A percentile compares a stretch with the other conserved stretches of the same genome.
phyloP scores from a whole-genome alignment of 2,888 invertebrate species.

The Melanargia galathea region DNA sequence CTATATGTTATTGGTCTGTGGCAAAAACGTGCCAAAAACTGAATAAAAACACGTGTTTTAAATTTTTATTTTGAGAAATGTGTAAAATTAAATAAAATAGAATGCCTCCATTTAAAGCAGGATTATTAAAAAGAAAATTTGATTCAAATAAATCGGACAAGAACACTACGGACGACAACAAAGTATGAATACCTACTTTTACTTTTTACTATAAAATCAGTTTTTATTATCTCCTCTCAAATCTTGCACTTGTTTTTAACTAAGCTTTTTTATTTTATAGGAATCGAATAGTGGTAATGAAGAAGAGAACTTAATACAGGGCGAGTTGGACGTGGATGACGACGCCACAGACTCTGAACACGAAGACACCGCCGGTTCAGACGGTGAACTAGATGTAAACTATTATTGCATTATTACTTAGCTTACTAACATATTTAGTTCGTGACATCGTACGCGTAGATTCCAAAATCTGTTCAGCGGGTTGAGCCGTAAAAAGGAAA shows the following conservation, averaged over 20 bases:
- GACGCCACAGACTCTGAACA: slow-evolving; percentile 69
- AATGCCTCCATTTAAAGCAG: slow-evolving; percentile 72
- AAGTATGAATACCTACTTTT: slow-evolving; percentile 47
- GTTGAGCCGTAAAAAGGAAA: too few relatives aligned
- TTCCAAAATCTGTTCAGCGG: too few relatives aligned
- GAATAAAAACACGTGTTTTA: slow-evolving; percentile 31
- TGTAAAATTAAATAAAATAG: slow-evolving; percentile 22
- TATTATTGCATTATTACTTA: not conserved
- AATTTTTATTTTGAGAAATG: not conserved
- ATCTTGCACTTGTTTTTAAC: not conserved
- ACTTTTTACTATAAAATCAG: too few relatives aligned
- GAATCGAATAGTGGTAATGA: slow-evolving; percentile 47
- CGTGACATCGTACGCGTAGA: too few relatives aligned
- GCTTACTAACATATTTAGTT: not conserved
- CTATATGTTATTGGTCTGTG: too few relatives aligned
- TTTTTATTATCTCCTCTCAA: too few relatives aligned
- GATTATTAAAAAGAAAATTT: slow-evolving; percentile 67
- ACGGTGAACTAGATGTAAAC: slow-evolving; percentile 73
- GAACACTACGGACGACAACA: slow-evolving; percentile 47
- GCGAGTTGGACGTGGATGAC: slow-evolving; percentile 54
- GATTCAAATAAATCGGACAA: slow-evolving; percentile 44
- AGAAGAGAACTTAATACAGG: slow-evolving; percentile 54
- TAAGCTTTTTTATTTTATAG: slow-evolving; percentile 26
- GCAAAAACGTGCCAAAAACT: too few relatives aligned
- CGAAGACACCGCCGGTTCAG: slow-evolving; percentile 68